Conservation (phyloP, 2,797 vertebrate species). For the Cetoscarus ocellatus region DNA sequence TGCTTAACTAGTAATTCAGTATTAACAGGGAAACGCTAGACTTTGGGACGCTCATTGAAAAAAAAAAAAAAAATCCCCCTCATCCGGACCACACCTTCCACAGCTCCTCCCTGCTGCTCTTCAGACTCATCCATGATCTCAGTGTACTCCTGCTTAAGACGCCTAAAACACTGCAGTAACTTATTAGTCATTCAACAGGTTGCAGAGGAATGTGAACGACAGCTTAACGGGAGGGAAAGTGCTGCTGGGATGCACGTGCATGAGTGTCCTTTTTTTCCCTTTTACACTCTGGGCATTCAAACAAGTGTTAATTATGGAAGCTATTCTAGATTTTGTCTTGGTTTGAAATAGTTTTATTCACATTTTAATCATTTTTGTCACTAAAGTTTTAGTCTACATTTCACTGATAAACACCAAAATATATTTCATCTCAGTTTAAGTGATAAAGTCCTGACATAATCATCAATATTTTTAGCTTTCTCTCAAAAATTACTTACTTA, state of each 20-base stretch:
- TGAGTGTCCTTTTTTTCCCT: conserved; percentile 5
- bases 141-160: conserved; percentile 40
- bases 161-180: conserved; percentile 31
- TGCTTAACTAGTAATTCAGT: neutral
- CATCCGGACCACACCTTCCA: conserved; percentile 47
- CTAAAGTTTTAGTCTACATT: too few relatives aligned
- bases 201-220: conserved; percentile 53
- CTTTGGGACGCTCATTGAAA: conserved; percentile 16
- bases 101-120: conserved; percentile 36
- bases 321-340: too few relatives aligned
- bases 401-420: too few relatives aligned
- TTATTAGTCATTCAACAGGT: conserved; percentile 68
- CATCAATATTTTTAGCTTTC: too few relatives aligned
- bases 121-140: conserved; percentile 22
- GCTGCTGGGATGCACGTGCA: conserved; percentile 33
- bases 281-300: conserved; percentile 49
- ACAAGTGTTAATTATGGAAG: neutral
- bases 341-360: too few relatives aligned
- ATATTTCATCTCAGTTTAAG: too few relatives aligned
- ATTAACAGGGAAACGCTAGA: conserved; percentile 18
- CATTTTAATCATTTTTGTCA: too few relatives aligned
- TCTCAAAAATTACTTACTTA: too few relatives aligned
- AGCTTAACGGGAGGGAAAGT: conserved; percentile 22
- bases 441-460: too few relatives aligned
- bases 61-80: conserved; percentile 28